phyloP scores from a whole-genome alignment of 2,113 vertebrate species.

The Anoplopoma fimbria region DNA sequence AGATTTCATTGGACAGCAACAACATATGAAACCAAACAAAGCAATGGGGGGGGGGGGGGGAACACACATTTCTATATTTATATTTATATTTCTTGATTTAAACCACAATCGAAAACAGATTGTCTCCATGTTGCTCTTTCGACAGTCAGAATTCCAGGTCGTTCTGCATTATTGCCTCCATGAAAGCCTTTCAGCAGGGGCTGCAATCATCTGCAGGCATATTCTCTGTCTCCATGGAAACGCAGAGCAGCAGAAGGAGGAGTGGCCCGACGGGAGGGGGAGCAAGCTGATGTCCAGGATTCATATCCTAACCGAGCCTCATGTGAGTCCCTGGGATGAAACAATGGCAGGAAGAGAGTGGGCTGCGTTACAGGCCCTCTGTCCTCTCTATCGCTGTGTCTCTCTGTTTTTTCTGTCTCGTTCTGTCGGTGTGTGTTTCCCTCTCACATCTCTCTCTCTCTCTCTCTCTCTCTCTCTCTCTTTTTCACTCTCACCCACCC shows the following conservation, averaged over 20 bases:
- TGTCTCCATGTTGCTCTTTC: neutral
- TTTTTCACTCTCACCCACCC: neutral
- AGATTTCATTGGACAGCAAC: neutral
- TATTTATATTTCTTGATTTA: neutral
- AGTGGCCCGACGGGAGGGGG: constrained; percentile 26
- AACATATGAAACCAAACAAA: neutral
- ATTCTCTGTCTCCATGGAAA: constrained; percentile 76
- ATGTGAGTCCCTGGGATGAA: constrained; percentile 65
- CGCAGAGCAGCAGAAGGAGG: constrained; percentile 48
- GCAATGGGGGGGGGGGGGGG: too few relatives aligned
- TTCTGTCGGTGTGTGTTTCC: constrained; percentile 10
- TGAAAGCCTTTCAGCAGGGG: constrained; percentile 45
- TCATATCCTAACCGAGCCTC: constrained; percentile 31
- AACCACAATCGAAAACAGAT: neutral
- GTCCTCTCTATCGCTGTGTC: constrained; percentile 41
- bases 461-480: constrained; percentile 1
- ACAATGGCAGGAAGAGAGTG: constrained; percentile 83
- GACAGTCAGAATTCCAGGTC: constrained; percentile 24
- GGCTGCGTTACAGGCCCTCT: constrained; percentile 62
- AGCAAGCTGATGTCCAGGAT: constrained; percentile 45
- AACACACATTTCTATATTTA: neutral
- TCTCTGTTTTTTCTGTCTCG: constrained; percentile 3
- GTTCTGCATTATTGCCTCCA: constrained; percentile 11
- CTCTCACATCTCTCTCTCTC: neutral
- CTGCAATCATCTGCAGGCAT: constrained; percentile 58